These are phyloP conservation scores for Abscondita cerata DNA, from an alignment of 2,888 invertebrate genomes.

Conservation along the genomic window DNA sequence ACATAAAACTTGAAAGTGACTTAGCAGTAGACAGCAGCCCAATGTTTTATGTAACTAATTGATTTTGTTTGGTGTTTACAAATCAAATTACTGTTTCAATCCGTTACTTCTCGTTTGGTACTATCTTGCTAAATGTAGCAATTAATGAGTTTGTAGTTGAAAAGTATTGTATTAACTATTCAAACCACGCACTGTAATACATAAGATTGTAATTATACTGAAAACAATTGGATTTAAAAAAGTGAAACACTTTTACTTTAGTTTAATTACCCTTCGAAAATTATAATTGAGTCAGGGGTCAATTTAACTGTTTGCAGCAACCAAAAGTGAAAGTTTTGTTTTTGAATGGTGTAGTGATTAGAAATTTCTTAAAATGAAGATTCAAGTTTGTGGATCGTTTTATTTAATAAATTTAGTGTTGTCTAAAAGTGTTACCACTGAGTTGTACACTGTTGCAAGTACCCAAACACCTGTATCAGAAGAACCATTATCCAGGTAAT, in stretches of 20 bases:
- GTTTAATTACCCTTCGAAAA: slow-evolving; percentile 40
- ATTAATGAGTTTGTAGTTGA: slow-evolving; percentile 33
- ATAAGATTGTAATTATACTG: background rate
- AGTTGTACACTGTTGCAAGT: slow-evolving; percentile 47
- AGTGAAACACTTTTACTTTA: slow-evolving; percentile 17
- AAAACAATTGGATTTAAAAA: slow-evolving; percentile 3
- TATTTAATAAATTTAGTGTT: slow-evolving; percentile 25
- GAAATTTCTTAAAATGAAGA: slow-evolving; percentile 1
- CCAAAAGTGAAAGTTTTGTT: background rate
- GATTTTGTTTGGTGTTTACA: slow-evolving; percentile 49
- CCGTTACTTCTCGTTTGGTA: slow-evolving; percentile 52
- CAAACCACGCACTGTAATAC: background rate
- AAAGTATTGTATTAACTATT: slow-evolving; percentile 14
- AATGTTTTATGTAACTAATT: slow-evolving; percentile 48
- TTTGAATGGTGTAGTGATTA: background rate
- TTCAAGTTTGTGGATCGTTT: slow-evolving; percentile 17
- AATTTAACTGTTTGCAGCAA: background rate
- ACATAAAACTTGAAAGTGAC: background rate
- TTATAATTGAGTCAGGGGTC: slow-evolving; percentile 44
- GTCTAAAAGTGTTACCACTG: slow-evolving; percentile 36
- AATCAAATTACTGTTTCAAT: slow-evolving; percentile 50
- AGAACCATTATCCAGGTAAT: slow-evolving; percentile 45
- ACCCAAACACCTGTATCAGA: slow-evolving; percentile 39
- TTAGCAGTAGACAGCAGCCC: background rate
- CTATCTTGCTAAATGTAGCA: slow-evolving; percentile 48